Base-by-base conservation (phyloP, 2,113 vertebrate species). In the Phocoena phocoena region DNA sequence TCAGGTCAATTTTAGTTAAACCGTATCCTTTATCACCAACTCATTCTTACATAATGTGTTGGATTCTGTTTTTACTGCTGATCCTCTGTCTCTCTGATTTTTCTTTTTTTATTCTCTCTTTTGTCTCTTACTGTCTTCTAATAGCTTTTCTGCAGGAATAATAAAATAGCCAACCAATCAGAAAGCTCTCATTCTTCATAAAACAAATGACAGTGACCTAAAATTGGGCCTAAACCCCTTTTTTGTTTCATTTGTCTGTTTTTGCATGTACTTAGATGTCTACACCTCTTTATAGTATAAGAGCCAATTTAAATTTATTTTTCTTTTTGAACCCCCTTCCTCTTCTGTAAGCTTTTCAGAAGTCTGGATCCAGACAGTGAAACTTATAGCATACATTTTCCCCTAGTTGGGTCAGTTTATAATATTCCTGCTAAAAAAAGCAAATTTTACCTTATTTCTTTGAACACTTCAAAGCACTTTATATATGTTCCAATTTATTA, bases 381-480 rank as follows among this genome's bases (percentile, higher is more conserved):
- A 81, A 74, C 36, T 80, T 79, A 83, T 18, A 65, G 5, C 50
- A 55, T 31, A 67, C 28, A 3, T 81, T 87, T 90, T 71, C 55
- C 15, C 12, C 36, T 84, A 53, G 13, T 84, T 90, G 25, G 44
- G 53, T 92, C 36, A 87, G 5, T 79, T 3, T 90, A 36, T 77
- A 71, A 73, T 77, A 87, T 62, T 90, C 23, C 25, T 73, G 20
- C 79, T 73, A 74, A 65, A 92, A 89, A 71, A 38, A 31, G 2
- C 36, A 58, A 21, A 86, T 68, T 92, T 96, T 68, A 70, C 8
- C 12, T 12, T 95, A 76, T 55, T 95, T 94, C 41, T 95, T 89
- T 77, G 76, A 93, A 71, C 50, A 86, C 62, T 92, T 86, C 23
- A 82, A 81, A 90, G 11, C 44, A 73, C 33, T 92, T 67, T 83